Base-by-base conservation (phyloP, 2,888 invertebrate species). In the Drosophila lacicola region DNA sequence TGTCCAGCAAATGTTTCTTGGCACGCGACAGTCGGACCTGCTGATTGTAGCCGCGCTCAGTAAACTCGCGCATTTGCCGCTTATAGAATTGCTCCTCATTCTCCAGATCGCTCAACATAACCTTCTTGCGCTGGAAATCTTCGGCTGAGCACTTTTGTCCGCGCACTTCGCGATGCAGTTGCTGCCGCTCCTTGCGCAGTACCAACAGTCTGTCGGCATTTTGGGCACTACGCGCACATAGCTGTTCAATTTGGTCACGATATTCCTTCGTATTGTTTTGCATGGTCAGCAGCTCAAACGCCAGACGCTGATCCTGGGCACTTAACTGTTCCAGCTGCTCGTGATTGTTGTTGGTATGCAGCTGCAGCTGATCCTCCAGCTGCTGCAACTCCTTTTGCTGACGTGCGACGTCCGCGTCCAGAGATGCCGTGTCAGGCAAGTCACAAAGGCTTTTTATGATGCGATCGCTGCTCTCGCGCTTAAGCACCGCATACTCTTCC, bases 21-120 rank as follows among this genome's bases (percentile, higher is more conserved):
- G 81, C 75, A 3, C 90, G 81, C 0, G 92, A 70, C 34, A 90
- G 65, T 4, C 74, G 57, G 4, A 91, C 82, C 60, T 91, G 91
- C 62, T 88, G 85, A 47, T 89, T 79, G 39, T 89, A 75, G 45
- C 84, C 75, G n/a, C 77, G 80, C 13, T 89, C 82, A 8, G 80
- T 60, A 1, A 91, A 55, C 10, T 90, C 90, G 9, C 76, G 68
- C 6, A 86, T 34, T 2, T 90, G 70, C 1, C 88, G 79, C 2
- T 86, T 76, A 44, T 89, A 80, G 17, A 81, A 82, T 13, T 85
- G 67, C 21, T 87, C 61, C 41, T 89, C 80, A 47, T 80, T 82
- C 25, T 78, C 71, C 25, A 80, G 47, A n/a, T 90, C 87, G 6
- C 55, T 71, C 3, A 90, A 55, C 21, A 83, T 73, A 4, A 72